Evolutionary conservation across 2,888 invertebrate species (phyloP).

Genomic region (Alcis repandata): DNA sequence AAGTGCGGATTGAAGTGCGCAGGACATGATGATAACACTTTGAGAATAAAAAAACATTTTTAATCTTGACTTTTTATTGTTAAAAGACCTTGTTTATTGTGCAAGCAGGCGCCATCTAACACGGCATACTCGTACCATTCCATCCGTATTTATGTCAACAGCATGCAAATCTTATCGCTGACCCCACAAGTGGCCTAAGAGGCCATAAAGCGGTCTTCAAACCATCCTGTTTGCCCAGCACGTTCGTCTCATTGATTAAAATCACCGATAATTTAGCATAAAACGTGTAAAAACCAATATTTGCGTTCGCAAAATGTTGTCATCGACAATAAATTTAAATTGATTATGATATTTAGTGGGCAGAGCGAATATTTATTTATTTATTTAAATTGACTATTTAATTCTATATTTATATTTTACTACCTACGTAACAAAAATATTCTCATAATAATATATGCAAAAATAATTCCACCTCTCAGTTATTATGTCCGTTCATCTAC

Average conservation of each 20-base stretch:
- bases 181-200: constrained; percentile 47
- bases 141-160: constrained; percentile 40
- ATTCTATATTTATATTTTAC: no score
- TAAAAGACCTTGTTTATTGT: background rate
- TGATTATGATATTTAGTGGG: background rate
- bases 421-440: no score
- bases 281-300: constrained; percentile 21
- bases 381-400: background rate
- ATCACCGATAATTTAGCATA: constrained; percentile 38
- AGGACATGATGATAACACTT: no score
- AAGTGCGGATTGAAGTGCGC: no score
- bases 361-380: background rate
- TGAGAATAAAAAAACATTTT: no score
- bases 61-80: no score
- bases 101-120: constrained; percentile 14
- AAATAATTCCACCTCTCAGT: no score
- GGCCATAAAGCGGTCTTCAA: constrained; percentile 9
- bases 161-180: constrained; percentile 43
- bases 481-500: no score
- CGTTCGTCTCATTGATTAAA: constrained; percentile 39
- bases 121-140: background rate
- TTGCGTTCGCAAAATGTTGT: constrained; percentile 12
- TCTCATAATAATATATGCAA: no score
- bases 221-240: constrained; percentile 30
- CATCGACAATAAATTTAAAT: background rate